Conservation (phyloP, 2,113 vertebrate species). For the Cervus canadensis region DNA sequence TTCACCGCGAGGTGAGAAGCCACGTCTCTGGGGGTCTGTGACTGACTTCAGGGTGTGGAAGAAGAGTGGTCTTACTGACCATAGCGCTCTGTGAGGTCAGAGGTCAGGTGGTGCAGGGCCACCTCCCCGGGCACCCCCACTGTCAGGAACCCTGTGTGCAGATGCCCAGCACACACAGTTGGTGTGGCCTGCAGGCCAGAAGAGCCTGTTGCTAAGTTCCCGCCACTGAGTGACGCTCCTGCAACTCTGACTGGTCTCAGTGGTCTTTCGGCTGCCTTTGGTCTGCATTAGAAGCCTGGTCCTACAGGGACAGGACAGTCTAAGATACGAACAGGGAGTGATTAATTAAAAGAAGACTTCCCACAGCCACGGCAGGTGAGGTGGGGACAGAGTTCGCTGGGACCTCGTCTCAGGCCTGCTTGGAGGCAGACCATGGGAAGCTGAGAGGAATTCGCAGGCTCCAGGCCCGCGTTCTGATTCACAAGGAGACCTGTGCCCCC, state of each 20-base stretch:
- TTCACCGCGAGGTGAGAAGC: background rate
- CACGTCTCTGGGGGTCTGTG: background rate
- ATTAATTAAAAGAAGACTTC: background rate
- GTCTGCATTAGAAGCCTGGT: background rate
- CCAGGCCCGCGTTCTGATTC: no score
- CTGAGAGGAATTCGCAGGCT: background rate
- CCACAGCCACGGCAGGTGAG: background rate
- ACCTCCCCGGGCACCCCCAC: accelerated
- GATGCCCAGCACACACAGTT: background rate
- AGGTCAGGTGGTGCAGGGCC: no score
- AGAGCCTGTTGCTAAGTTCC: background rate
- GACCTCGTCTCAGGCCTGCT: background rate
- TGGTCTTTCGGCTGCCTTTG: background rate
- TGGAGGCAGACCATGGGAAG: background rate
- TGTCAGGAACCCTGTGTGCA: background rate
- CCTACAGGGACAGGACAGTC: background rate
- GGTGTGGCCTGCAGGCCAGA: background rate
- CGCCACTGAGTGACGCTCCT: background rate
- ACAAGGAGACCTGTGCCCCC: background rate
- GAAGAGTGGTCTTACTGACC: background rate
- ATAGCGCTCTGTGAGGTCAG: background rate
- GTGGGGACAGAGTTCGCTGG: background rate
- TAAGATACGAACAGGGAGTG: background rate
- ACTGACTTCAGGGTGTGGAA: background rate
- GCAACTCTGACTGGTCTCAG: background rate